phyloP scores from a whole-genome alignment of 2,797 vertebrate species.

The Tiaroga cobitis region DNA sequence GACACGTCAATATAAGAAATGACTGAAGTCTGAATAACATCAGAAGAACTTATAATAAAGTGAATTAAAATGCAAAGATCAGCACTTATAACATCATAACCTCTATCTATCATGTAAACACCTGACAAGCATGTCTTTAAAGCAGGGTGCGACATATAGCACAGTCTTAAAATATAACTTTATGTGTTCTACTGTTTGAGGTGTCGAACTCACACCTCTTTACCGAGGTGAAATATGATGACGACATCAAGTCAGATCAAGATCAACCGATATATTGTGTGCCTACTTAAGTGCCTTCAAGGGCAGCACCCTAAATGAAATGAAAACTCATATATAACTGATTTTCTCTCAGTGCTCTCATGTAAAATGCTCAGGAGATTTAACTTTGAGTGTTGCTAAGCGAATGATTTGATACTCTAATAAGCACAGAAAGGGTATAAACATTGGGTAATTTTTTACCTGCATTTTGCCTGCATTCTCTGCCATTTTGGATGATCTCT shows the following conservation, averaged over 20 bases:
- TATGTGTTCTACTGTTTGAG: background rate
- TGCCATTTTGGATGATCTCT: background rate
- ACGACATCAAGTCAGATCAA: background rate
- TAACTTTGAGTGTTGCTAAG: background rate
- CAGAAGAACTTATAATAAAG: background rate
- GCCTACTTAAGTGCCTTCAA: background rate
- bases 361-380: background rate
- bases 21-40: background rate
- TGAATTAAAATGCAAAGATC: constrained; percentile 25
- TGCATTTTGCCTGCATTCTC: background rate
- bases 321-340: background rate
- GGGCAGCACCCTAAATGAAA: background rate
- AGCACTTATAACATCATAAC: constrained; percentile 2
- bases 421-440: background rate
- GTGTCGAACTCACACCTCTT: background rate
- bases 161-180: constrained; percentile 11
- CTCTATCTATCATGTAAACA: background rate
- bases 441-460: background rate
- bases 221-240: background rate
- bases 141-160: background rate
- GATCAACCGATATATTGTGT: background rate
- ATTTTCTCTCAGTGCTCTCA: background rate
- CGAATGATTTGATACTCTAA: background rate
- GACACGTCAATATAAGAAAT: background rate
- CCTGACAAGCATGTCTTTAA: background rate